These are phyloP conservation scores for Melanostigma gelatinosum DNA, from an alignment of 2,113 vertebrate species.

Conservation along the genomic window DNA sequence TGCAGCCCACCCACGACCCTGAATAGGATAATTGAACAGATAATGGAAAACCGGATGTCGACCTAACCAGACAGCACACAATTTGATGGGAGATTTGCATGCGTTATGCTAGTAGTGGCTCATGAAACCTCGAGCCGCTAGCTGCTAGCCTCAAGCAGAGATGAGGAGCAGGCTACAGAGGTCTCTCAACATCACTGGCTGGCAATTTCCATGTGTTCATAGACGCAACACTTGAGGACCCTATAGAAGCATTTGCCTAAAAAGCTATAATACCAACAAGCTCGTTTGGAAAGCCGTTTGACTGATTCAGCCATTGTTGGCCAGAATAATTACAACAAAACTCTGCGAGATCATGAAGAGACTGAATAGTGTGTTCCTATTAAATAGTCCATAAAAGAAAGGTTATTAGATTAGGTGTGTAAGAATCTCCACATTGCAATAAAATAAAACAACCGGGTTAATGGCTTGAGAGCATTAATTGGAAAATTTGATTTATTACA, in stretches of 20 bases:
- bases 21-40: background rate
- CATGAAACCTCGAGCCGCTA: background rate
- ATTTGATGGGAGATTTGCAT: background rate
- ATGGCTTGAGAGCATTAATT: conserved; percentile 7
- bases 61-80: background rate
- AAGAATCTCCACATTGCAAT: conserved; percentile 11
- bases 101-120: background rate
- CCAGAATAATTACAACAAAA: conserved; percentile 15
- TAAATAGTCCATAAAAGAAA: background rate
- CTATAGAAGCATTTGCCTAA: background rate
- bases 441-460: conserved; percentile 9
- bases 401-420: conserved; percentile 17
- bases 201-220: too few relatives aligned
- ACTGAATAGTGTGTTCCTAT: background rate
- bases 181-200: background rate
- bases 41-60: background rate
- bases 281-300: background rate
- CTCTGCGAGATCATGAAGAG: background rate
- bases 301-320: background rate
- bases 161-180: background rate
- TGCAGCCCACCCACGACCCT: background rate
- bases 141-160: background rate
- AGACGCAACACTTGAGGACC: background rate
- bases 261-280: background rate
- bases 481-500: background rate